phyloP scores from a whole-genome alignment of 2,113 vertebrate species.

The Rhabdomys dilectus region DNA sequence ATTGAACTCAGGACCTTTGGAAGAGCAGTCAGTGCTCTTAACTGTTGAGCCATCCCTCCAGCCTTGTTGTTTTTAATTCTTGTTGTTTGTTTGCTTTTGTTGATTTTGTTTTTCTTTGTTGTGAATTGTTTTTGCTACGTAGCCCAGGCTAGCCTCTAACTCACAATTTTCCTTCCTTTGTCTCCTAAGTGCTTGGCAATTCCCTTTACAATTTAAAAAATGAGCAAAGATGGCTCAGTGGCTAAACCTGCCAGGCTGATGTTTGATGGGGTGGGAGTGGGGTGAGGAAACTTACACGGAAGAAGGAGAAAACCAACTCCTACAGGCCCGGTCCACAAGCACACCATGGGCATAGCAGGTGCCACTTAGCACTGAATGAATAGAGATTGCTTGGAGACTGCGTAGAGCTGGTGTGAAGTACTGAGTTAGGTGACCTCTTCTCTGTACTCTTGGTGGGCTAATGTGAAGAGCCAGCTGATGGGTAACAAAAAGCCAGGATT shows the following conservation, averaged over 20 bases:
- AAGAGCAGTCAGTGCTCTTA: no score
- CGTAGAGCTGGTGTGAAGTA: no score
- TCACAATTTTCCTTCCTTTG: background rate
- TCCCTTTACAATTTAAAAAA: background rate
- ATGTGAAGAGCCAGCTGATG: background rate
- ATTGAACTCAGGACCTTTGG: no score
- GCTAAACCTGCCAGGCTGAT: background rate
- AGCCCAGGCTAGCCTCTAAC: background rate
- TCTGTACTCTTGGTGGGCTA: background rate
- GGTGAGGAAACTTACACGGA: background rate
- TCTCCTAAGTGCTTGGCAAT: background rate
- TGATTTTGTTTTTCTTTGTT: background rate
- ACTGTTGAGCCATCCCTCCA: no score
- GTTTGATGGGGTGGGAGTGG: background rate
- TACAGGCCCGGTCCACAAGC: no score
- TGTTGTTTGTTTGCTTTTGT: background rate
- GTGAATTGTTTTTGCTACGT: background rate
- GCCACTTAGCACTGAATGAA: no score
- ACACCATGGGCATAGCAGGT: background rate
- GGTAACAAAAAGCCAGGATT: background rate
- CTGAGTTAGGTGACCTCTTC: background rate
- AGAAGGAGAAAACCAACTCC: background rate
- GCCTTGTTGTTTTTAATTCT: background rate
- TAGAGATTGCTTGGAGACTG: rapidly evolving
- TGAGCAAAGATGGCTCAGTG: background rate